Evolutionary conservation across 2,797 vertebrate species (phyloP).

Genomic region (Liparis tanakae): DNA sequence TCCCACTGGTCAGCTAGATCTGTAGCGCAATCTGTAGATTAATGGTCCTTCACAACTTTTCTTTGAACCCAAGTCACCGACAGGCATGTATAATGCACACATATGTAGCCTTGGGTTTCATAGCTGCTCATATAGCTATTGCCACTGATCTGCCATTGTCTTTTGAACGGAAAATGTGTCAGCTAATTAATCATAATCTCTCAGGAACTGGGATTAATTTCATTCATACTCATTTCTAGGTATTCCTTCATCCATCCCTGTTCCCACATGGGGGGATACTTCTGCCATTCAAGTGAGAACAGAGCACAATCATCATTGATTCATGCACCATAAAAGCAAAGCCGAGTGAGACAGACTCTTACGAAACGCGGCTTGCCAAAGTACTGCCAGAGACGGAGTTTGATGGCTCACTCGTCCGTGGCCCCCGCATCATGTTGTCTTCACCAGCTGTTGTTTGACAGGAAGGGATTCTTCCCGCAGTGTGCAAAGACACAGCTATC

Average conservation of each 20-base stretch:
- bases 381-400: conserved; percentile 73
- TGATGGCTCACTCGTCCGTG: conserved; percentile 80
- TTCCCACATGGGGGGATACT: conserved; percentile 57
- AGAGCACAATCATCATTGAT: conserved; percentile 72
- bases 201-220: conserved; percentile 55
- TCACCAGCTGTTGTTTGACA: conserved; percentile 81
- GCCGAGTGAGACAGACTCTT: conserved; percentile 67
- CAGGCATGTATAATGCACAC: conserved; percentile 12
- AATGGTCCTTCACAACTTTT: conserved; percentile 13
- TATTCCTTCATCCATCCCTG: conserved; percentile 53
- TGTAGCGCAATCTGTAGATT: conserved; percentile 16
- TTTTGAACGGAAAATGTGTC: conserved; percentile 50
- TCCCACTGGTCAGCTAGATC: neutral
- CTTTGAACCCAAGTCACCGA: conserved; percentile 21
- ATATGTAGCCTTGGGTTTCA: conserved; percentile 22
- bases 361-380: conserved; percentile 74
- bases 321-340: conserved; percentile 69
- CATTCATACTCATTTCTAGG: conserved; percentile 59
- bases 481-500: conserved; percentile 75
- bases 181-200: conserved; percentile 63
- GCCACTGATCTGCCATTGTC: conserved; percentile 22
- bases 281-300: conserved; percentile 65
- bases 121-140: conserved; percentile 39
- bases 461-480: conserved; percentile 73
- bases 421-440: conserved; percentile 77